phyloP scores from a whole-genome alignment of 1,140 invertebrate species.

The Hyphantria cunea region DNA sequence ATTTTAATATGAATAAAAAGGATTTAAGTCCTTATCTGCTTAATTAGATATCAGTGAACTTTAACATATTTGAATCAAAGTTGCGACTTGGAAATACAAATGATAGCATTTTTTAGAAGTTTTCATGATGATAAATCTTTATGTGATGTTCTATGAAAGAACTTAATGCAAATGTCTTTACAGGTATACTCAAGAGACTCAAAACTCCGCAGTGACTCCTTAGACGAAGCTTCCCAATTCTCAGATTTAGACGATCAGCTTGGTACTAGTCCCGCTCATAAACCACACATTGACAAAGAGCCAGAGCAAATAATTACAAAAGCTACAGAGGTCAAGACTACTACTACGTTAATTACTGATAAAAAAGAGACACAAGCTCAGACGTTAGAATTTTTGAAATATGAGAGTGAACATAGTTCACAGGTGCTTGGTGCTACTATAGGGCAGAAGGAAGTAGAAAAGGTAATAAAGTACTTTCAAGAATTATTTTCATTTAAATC shows the following conservation, averaged over 20 bases:
- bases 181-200: conserved; percentile 74
- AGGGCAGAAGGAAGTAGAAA: conserved; percentile 43
- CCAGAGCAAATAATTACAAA: conserved; percentile 32
- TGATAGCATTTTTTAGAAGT: no score
- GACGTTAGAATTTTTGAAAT: conserved; percentile 67
- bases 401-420: conserved; percentile 65
- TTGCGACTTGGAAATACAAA: no score
- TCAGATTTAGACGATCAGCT: conserved; percentile 80
- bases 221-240: conserved; percentile 81
- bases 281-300: conserved; percentile 49
- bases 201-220: conserved; percentile 77
- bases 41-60: no score
- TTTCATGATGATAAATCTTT: no score
- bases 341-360: conserved; percentile 31
- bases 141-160: neutral
- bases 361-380: conserved; percentile 42
- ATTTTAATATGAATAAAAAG: no score
- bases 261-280: conserved; percentile 69
- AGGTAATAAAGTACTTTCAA: conserved; percentile 42
- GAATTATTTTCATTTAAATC: no score
- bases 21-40: no score
- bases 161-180: conserved; percentile 5
- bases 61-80: no score
- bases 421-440: conserved; percentile 40
- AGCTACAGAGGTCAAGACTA: conserved; percentile 39